A percentile compares a stretch with the other conserved stretches of the same genome.
Evolutionary conservation across 1,140 invertebrate species (phyloP).

Genomic region (Andrena cerasifolii): DNA sequence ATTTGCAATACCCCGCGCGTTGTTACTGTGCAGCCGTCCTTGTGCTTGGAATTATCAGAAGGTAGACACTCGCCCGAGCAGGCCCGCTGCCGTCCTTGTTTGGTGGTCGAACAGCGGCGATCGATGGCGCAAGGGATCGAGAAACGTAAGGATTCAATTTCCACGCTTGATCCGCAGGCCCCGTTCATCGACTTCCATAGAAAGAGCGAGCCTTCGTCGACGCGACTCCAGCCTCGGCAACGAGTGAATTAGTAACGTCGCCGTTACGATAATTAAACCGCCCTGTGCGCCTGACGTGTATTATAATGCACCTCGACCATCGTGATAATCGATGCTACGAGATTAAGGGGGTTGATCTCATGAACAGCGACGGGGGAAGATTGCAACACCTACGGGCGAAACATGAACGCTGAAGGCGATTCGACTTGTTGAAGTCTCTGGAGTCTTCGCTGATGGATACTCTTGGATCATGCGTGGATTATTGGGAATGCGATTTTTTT

Average conservation of each 20-base stretch:
- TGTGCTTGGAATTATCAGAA: not conserved
- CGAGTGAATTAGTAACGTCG: not conserved
- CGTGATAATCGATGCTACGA: constrained; percentile 23
- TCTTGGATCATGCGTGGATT: no score
- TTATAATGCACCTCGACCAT: constrained; percentile 17
- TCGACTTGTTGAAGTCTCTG: no score
- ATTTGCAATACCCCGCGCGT: not conserved
- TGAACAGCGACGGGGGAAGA: not conserved
- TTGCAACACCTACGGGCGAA: constrained; percentile 8
- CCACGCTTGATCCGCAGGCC: constrained; percentile 28
- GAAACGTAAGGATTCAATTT: constrained; percentile 31
- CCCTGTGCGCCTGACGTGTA: constrained; percentile 1
- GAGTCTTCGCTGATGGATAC: no score
- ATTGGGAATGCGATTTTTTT: no score
- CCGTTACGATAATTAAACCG: constrained; percentile 19
- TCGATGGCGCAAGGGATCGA: constrained; percentile 25
- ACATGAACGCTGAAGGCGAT: not conserved
- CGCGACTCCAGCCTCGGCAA: constrained; percentile 10
- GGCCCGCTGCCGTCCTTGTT: not conserved
- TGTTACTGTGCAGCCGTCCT: not conserved
- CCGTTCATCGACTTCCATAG: constrained; percentile 26
- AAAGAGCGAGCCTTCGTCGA: constrained; percentile 18
- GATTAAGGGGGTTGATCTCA: constrained; percentile 3
- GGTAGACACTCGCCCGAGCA: not conserved
- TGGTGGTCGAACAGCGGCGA: not conserved